A percentile compares a stretch with the other conserved stretches of the same genome.
Evolutionary conservation across 2,113 vertebrate genomes (phyloP).

Genomic region (Labeo rohita): DNA sequence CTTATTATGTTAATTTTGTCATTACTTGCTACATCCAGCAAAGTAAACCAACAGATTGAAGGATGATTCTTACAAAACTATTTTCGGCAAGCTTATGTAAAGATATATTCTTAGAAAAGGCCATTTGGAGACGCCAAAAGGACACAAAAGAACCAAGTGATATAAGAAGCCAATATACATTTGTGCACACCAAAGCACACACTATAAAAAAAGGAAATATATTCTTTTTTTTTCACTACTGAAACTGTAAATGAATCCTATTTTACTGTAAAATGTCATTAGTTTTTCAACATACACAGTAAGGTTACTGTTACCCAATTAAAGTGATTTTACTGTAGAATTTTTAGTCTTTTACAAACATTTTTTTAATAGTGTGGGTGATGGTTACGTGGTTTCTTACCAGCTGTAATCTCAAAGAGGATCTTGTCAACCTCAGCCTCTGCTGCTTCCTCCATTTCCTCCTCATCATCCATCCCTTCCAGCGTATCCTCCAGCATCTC

Average conservation of each 20-base stretch:
- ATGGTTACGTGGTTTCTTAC: conserved; percentile 66
- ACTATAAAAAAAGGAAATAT: no score
- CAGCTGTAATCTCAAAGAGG: conserved; percentile 97
- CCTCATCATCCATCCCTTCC: conserved; percentile 94
- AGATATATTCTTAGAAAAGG: no score
- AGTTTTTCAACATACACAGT: background rate
- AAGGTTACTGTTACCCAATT: background rate
- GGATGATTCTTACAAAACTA: no score
- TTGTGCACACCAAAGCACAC: no score
- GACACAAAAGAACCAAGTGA: no score
- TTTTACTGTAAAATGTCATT: background rate
- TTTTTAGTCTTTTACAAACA: background rate
- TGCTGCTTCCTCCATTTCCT: conserved; percentile 96
- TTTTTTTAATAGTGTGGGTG: background rate
- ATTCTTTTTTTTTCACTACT: no score
- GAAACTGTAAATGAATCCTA: background rate
- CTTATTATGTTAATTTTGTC: no score
- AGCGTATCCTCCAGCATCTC: conserved; percentile 98
- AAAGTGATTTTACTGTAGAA: background rate
- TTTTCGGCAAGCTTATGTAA: no score
- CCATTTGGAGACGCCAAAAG: no score
- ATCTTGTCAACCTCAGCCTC: conserved; percentile 96
- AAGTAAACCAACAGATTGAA: no score
- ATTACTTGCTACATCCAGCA: no score
- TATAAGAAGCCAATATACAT: no score